phyloP scores from a whole-genome alignment of 2,797 vertebrate genomes.

The Lithobates pipiens region DNA sequence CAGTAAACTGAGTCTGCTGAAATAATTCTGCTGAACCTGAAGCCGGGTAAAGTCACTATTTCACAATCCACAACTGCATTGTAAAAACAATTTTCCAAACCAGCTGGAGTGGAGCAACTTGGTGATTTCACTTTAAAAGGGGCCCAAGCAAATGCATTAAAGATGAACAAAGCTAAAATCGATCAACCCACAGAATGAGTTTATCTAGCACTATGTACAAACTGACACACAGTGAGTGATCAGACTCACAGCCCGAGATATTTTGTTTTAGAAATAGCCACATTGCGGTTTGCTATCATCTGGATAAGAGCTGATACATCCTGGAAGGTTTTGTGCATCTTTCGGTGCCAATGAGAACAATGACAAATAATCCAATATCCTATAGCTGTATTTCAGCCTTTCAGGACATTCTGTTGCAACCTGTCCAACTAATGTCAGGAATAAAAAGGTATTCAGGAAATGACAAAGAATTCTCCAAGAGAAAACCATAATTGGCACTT shows the following conservation, averaged over 20 bases:
- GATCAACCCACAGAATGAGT: conserved; percentile 44
- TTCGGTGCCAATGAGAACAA: conserved; percentile 44
- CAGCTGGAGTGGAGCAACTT: conserved; percentile 47
- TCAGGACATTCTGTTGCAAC: not conserved
- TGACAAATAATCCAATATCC: conserved; percentile 42
- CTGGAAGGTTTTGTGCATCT: conserved; percentile 19
- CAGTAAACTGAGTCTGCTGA: conserved; percentile 14
- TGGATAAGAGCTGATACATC: conserved; percentile 22
- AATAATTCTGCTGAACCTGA: conserved; percentile 34
- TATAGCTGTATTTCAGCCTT: conserved; percentile 18
- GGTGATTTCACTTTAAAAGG: conserved; percentile 48
- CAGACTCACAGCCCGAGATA: conserved; percentile 12
- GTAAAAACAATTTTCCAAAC: conserved; percentile 49
- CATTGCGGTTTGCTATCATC: conserved; percentile 4
- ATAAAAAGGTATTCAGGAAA: conserved; percentile 37
- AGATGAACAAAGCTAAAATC: conserved; percentile 41
- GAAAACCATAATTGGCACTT: conserved; percentile 12
- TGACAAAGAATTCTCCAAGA: conserved; percentile 27
- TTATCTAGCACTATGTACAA: conserved; percentile 31
- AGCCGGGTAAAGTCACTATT: conserved; percentile 11
- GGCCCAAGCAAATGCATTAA: conserved; percentile 49
- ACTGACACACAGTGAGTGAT: conserved; percentile 30
- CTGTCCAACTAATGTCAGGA: conserved; percentile 24
- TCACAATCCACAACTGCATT: conserved; percentile 17
- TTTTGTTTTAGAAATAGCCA: conserved; percentile 25